These are phyloP conservation scores for Coranthus polyacanthus DNA, from an alignment of 2,797 vertebrate genomes.

Conservation along the genomic window DNA sequence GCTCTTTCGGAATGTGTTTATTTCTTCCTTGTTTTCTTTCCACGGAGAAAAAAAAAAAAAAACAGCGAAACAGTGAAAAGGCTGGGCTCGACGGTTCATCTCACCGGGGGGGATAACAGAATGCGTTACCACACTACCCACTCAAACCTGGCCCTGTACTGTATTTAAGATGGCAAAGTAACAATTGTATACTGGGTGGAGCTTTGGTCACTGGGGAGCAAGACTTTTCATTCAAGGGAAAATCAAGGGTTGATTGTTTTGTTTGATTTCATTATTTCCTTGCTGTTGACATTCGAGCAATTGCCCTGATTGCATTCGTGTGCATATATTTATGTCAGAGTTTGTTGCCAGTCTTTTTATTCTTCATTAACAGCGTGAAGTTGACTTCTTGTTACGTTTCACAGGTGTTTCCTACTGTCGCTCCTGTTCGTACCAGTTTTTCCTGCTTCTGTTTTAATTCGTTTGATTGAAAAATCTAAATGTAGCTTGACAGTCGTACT, in stretches of 20 bases:
- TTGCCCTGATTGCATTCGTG: constrained; percentile 13
- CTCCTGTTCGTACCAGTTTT: too few relatives aligned
- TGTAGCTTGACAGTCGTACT: too few relatives aligned
- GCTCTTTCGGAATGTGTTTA: constrained; percentile 67
- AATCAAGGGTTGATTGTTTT: constrained; percentile 51
- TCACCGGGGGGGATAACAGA: constrained; percentile 68
- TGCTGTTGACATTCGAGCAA: background rate
- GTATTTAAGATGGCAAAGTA: constrained; percentile 66
- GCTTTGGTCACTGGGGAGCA: constrained; percentile 19
- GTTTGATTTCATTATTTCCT: constrained; percentile 40
- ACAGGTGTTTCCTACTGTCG: too few relatives aligned
- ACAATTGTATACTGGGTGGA: constrained; percentile 56
- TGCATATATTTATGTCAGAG: constrained; percentile 4
- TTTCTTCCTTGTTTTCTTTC: constrained; percentile 55
- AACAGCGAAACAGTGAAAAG: constrained; percentile 38
- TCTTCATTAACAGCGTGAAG: background rate
- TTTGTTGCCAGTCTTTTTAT: constrained; percentile 1
- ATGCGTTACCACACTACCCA: constrained; percentile 81
- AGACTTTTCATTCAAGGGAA: constrained; percentile 50
- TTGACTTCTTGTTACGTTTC: too few relatives aligned
- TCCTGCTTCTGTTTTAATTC: too few relatives aligned
- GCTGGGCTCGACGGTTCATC: constrained; percentile 70
- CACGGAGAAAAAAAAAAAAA: constrained; percentile 38
- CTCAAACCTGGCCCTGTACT: constrained; percentile 81
- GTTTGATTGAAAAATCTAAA: too few relatives aligned